phyloP scores from a whole-genome alignment of 2,888 invertebrate species.

The Tetheella fluctuosa region DNA sequence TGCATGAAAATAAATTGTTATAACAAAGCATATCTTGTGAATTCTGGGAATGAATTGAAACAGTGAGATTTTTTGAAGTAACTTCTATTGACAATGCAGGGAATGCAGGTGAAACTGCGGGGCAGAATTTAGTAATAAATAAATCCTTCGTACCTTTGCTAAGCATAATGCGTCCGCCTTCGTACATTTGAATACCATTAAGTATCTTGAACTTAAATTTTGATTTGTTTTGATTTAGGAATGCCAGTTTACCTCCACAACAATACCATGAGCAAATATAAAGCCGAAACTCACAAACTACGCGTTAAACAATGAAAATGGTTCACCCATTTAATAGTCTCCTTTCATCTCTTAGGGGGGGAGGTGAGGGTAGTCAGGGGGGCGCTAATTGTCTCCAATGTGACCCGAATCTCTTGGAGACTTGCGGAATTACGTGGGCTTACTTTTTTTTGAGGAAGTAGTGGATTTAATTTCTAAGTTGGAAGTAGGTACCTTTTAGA shows the following conservation, averaged over 20 bases:
- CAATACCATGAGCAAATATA: slow-evolving; percentile 29
- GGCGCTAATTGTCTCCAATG: slow-evolving; percentile 48
- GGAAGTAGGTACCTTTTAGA: background rate
- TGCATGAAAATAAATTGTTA: too few species aligned
- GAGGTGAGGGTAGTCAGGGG: slow-evolving; percentile 23
- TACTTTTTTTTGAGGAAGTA: slow-evolving; percentile 22
- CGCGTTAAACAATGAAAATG: slow-evolving; percentile 47
- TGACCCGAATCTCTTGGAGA: slow-evolving; percentile 36
- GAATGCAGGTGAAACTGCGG: too few species aligned
- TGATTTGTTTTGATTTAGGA: slow-evolving; percentile 10
- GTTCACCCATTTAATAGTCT: slow-evolving; percentile 48
- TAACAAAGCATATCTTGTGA: too few species aligned
- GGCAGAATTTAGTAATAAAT: too few species aligned
- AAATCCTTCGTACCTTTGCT: too few species aligned
- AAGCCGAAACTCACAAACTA: slow-evolving; percentile 34
- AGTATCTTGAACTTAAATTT: background rate
- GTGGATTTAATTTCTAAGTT: slow-evolving; percentile 5
- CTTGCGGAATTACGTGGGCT: slow-evolving; percentile 30
- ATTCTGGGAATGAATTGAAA: too few species aligned
- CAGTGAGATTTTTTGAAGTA: too few species aligned
- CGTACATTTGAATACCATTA: background rate
- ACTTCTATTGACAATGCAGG: too few species aligned
- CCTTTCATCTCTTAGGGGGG: slow-evolving; percentile 36
- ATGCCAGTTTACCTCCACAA: slow-evolving; percentile 23
- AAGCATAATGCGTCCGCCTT: background rate